Percentiles rank a stretch among this genome's conserved stretches.
Evolutionary conservation across 2,113 vertebrate genomes (phyloP).

Genomic region (Tetrax tetrax): DNA sequence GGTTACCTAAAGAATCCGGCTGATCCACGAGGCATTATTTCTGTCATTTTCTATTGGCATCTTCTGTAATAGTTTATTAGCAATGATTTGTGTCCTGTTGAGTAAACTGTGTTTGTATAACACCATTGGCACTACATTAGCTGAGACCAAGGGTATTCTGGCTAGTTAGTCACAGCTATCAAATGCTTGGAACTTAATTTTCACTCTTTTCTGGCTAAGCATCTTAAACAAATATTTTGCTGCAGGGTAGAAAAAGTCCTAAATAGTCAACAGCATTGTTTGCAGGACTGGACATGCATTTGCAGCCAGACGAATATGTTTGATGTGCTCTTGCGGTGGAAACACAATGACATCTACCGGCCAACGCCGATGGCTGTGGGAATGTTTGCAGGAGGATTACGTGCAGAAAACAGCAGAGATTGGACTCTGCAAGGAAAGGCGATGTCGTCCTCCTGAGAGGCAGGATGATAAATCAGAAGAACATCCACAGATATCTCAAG

Average conservation of each 20-base stretch:
- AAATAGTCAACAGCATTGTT: conserved; percentile 48
- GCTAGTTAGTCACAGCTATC: conserved; percentile 43
- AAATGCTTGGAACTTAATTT: conserved; percentile 50
- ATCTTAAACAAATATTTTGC: conserved; percentile 48
- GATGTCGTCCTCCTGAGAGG: neutral
- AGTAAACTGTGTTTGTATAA: conserved; percentile 60
- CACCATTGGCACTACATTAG: neutral
- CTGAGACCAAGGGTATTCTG: conserved; percentile 12
- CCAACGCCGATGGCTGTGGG: neutral
- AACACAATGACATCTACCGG: conserved; percentile 67
- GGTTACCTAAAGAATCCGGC: conserved; percentile 13
- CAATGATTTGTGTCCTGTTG: conserved; percentile 47
- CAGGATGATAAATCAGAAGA: neutral
- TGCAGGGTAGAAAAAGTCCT: conserved; percentile 28
- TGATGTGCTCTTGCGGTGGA: neutral
- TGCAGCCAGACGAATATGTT: conserved; percentile 51
- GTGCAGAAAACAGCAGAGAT: neutral
- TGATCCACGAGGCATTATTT: neutral
- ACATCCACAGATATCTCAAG: neutral
- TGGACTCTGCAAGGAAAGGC: rapidly evolving
- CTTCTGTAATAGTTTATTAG: conserved; percentile 43
- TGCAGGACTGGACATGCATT: conserved; percentile 1
- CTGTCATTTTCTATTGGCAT: conserved; percentile 23
- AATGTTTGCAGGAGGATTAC: neutral
- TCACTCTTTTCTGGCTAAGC: conserved; percentile 24